These are phyloP conservation scores for Cantharis lateralis DNA, from an alignment of 2,888 invertebrate genomes.

Conservation along the genomic window DNA sequence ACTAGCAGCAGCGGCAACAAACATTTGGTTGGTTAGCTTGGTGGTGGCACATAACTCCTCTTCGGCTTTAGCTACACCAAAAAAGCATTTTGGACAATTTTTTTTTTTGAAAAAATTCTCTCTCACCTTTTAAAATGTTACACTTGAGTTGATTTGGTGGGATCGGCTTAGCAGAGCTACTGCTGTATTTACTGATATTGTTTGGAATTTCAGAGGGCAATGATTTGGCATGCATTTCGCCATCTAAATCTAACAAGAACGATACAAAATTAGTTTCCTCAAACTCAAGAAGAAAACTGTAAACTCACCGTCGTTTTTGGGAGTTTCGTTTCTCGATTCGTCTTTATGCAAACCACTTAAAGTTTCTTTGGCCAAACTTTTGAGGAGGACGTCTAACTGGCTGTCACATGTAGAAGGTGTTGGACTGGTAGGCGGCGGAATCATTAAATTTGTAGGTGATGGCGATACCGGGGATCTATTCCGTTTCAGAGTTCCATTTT, in stretches of 20 bases:
- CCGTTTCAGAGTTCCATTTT: conserved; percentile 52
- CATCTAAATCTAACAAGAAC: conserved; percentile 41
- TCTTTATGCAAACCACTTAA: conserved; percentile 58
- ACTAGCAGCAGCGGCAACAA: conserved; percentile 55
- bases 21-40: conserved; percentile 64
- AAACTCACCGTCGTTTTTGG: conserved; percentile 53
- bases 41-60: conserved; percentile 60
- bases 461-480: conserved; percentile 39
- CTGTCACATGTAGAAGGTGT: conserved; percentile 54
- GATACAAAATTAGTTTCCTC: background rate
- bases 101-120: background rate
- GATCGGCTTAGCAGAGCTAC: conserved; percentile 63
- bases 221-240: conserved; percentile 43
- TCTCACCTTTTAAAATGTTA: conserved; percentile 86
- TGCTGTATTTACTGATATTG: conserved; percentile 49
- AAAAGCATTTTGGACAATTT: background rate
- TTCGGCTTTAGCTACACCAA: conserved; percentile 65
- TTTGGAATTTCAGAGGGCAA: conserved; percentile 53
- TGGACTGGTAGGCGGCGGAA: conserved; percentile 40
- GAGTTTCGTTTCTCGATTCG: conserved; percentile 61
- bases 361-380: conserved; percentile 74
- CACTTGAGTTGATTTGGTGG: conserved; percentile 93
- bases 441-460: conserved; percentile 27
- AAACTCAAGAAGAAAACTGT: background rate
- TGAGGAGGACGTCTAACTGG: conserved; percentile 75